Conservation (phyloP, 1,140 invertebrate genomes). For the Pantala flavescens region DNA sequence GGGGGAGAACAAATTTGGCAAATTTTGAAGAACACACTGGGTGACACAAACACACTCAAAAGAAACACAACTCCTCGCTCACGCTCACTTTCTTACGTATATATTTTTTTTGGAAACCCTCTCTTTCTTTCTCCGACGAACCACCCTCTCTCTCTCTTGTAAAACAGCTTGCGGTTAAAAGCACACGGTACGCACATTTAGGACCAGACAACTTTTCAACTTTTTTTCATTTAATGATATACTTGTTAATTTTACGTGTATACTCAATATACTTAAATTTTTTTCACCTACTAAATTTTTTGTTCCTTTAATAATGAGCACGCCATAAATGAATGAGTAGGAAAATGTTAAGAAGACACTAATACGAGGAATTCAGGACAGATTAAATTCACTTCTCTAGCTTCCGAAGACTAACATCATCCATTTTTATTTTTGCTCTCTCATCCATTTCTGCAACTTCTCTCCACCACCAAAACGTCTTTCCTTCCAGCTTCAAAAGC, state of each 20-base stretch:
- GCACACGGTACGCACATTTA: neutral
- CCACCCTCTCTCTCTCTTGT: neutral
- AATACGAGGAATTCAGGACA: neutral
- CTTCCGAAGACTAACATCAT: neutral
- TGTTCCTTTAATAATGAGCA: constrained; percentile 7
- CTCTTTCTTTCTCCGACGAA: neutral
- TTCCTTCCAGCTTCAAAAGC: neutral
- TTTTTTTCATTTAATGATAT: constrained; percentile 1
- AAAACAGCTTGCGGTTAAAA: constrained; percentile 5
- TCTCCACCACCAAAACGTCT: neutral
- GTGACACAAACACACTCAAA: neutral
- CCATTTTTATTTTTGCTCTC: neutral
- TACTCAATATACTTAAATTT: constrained; percentile 8
- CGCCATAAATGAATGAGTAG: constrained; percentile 5
- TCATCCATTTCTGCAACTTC: no score
- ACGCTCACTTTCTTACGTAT: neutral
- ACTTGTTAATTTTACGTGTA: neutral
- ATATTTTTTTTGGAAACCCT: neutral
- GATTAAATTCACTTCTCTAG: neutral
- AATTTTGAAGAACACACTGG: constrained; percentile 1
- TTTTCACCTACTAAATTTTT: constrained; percentile 1
- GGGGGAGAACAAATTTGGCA: neutral
- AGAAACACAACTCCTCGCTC: neutral
- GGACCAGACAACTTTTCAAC: constrained; percentile 5
- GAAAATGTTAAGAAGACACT: neutral